A percentile compares a stretch with the other conserved stretches of the same genome.
phyloP scores from a whole-genome alignment of 2,797 vertebrate genomes.

The Bradypodion pumilum region DNA sequence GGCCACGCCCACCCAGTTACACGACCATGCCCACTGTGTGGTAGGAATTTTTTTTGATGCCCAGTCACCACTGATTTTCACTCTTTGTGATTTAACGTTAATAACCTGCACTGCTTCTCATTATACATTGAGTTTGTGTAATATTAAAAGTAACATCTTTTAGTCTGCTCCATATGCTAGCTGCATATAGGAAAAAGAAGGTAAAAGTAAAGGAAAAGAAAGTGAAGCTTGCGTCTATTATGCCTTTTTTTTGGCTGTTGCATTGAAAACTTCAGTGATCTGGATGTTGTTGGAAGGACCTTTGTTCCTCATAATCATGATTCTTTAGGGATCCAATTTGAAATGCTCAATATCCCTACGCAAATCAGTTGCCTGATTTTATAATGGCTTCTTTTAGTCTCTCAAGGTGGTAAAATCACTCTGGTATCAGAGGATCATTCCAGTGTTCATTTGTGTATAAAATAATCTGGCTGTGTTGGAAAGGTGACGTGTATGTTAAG shows the following conservation, averaged over 20 bases:
- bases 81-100: neutral
- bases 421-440: neutral
- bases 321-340: neutral
- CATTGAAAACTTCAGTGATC: neutral
- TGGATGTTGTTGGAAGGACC: neutral
- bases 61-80: too few species aligned
- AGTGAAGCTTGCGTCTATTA: neutral
- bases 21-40: too few species aligned
- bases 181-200: neutral
- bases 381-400: neutral
- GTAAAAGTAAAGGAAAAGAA: neutral
- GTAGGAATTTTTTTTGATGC: too few species aligned
- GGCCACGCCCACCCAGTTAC: too few species aligned
- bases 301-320: neutral
- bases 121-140: neutral
- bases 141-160: neutral
- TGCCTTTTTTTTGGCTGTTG: neutral
- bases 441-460: fast-evolving
- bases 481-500: neutral
- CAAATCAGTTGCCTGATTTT: neutral
- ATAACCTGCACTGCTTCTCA: neutral
- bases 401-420: fast-evolving
- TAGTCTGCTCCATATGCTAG: neutral
- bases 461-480: neutral
- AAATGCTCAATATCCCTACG: neutral